Conservation (phyloP, 2,888 invertebrate genomes). For the Papilio elwesi region DNA sequence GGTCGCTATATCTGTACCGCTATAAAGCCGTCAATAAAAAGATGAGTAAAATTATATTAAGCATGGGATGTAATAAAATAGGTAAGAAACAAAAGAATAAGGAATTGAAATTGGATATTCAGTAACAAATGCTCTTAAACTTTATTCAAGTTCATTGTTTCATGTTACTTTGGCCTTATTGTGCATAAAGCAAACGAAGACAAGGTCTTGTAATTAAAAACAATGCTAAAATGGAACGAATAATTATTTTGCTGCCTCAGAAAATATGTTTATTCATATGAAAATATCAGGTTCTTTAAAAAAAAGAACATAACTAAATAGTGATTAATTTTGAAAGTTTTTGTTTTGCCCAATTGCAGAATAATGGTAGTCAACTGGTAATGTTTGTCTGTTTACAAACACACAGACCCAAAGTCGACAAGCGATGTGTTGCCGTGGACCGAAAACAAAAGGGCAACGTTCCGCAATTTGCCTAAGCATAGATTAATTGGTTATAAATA, state of each 20-base stretch:
- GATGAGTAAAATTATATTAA: no score
- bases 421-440: not conserved
- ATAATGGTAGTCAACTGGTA: not conserved
- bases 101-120: not conserved
- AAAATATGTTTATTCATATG: not conserved
- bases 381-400: not conserved
- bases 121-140: slow-evolving; percentile 9
- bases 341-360: not conserved
- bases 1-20: no score
- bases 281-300: not conserved
- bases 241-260: slow-evolving; percentile 9
- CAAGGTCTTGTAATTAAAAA: slow-evolving; percentile 35
- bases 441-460: not conserved
- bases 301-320: not conserved
- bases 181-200: slow-evolving; percentile 24
- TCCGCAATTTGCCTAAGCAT: not conserved
- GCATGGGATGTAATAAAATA: not conserved
- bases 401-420: no score
- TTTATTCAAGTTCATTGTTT: slow-evolving; percentile 22
- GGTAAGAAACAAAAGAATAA: not conserved
- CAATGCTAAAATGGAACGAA: slow-evolving; percentile 21
- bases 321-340: no score
- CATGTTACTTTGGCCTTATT: slow-evolving; percentile 31
- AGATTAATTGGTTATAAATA: not conserved
- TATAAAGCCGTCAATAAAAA: no score